Evolutionary conservation across 2,113 vertebrate species (phyloP).

Genomic region (Pangasianodon hypophthalmus): DNA sequence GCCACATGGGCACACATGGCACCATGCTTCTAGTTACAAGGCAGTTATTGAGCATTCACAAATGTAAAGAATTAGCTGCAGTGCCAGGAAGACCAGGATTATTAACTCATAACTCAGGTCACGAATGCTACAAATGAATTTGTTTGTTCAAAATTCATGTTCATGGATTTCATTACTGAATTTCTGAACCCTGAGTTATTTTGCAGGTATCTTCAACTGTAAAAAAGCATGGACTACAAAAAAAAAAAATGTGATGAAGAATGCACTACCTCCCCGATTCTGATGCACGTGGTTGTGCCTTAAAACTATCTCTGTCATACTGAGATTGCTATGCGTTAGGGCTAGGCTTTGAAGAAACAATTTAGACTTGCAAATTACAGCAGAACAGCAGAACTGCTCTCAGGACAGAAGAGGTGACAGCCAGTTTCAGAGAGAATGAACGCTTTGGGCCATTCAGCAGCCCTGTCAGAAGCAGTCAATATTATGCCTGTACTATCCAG

Average conservation of each 20-base stretch:
- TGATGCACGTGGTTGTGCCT: background rate
- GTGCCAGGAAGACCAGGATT: background rate
- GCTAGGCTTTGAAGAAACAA: conserved; percentile 45
- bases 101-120: background rate
- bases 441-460: conserved; percentile 5
- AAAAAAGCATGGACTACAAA: background rate
- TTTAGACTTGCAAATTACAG: conserved; percentile 64
- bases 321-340: background rate
- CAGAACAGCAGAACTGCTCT: conserved; percentile 45
- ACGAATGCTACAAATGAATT: background rate
- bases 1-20: background rate
- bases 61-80: background rate
- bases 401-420: conserved; percentile 44
- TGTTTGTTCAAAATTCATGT: background rate
- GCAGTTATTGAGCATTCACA: background rate
- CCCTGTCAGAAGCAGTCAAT: background rate
- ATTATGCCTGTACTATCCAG: background rate
- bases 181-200: background rate
- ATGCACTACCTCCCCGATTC: background rate
- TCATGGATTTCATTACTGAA: background rate
- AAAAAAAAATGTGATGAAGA: background rate
- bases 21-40: background rate
- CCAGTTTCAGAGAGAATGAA: background rate
- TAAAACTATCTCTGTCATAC: background rate
- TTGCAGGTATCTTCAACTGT: background rate